Conservation (phyloP, 2,888 invertebrate genomes). For the Pteria penguin region DNA sequence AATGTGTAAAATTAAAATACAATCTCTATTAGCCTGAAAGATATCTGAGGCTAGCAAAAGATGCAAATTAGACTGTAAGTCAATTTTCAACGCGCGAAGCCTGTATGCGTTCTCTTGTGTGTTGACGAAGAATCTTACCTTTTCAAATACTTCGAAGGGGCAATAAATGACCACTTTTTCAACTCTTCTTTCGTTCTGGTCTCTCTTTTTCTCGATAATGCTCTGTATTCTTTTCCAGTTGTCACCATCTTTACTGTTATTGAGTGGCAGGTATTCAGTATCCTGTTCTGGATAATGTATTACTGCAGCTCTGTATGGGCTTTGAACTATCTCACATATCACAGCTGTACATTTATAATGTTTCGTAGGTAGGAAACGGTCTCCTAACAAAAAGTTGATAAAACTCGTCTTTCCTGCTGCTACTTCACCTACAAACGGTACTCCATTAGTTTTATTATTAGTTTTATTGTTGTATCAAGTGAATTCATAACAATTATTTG, state of each 20-base stretch:
- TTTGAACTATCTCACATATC: constrained; percentile 12
- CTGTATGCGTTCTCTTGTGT: too few relatives aligned
- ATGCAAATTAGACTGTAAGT: too few relatives aligned
- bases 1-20: too few relatives aligned
- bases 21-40: too few relatives aligned
- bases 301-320: not conserved
- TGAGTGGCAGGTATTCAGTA: not conserved
- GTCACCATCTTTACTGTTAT: not conserved
- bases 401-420: constrained; percentile 19
- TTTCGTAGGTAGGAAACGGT: not conserved
- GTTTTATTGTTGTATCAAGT: not conserved
- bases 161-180: not conserved
- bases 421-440: constrained; percentile 10
- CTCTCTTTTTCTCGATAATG: not conserved
- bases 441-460: not conserved
- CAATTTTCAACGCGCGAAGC: too few relatives aligned
- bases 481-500: not conserved
- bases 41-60: too few relatives aligned
- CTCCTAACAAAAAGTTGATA: constrained; percentile 6
- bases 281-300: not conserved
- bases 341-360: constrained; percentile 20
- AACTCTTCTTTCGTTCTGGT: not conserved
- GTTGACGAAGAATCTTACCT: too few relatives aligned
- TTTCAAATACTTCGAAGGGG: not conserved
- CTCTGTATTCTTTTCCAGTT: not conserved